These are phyloP conservation scores for Pterobdella sp. DNA, from an alignment of 2,888 invertebrate species.

Conservation along the genomic window DNA sequence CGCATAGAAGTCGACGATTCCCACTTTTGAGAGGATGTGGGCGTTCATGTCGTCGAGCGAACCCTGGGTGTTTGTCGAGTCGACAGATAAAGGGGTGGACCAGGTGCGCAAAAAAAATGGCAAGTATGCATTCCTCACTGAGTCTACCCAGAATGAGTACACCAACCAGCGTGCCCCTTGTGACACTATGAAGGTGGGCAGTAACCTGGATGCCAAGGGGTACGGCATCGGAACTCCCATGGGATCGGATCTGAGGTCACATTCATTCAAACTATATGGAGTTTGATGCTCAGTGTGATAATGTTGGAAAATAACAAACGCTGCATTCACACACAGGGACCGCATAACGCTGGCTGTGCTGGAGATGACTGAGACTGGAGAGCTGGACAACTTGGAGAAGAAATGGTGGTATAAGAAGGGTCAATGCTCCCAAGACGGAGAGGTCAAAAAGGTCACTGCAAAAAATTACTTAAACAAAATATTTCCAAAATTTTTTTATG, in stretches of 20 bases:
- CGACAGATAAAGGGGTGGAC: slow-evolving; percentile 72
- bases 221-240: slow-evolving; percentile 88
- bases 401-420: slow-evolving; percentile 86
- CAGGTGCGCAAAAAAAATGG: slow-evolving; percentile 63
- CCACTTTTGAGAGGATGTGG: slow-evolving; percentile 82
- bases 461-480: background rate
- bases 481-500: no score
- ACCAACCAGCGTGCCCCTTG: slow-evolving; percentile 73
- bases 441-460: slow-evolving; percentile 31
- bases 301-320: no score
- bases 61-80: slow-evolving; percentile 67
- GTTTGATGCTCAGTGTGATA: no score
- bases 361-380: slow-evolving; percentile 79
- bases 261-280: slow-evolving; percentile 53
- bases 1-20: slow-evolving; percentile 69
- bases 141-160: slow-evolving; percentile 64
- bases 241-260: slow-evolving; percentile 77
- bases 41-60: slow-evolving; percentile 78
- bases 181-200: slow-evolving; percentile 60
- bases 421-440: slow-evolving; percentile 38
- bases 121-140: slow-evolving; percentile 56
- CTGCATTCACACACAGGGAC: no score
- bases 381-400: slow-evolving; percentile 77
- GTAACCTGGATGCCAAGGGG: slow-evolving; percentile 69
- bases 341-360: slow-evolving; percentile 85